Evolutionary conservation across 2,113 vertebrate genomes (phyloP), one percentile per base, ranked within the genome.

Genomic region (rabbit (Oryctolagus cuniculus)): DNA sequence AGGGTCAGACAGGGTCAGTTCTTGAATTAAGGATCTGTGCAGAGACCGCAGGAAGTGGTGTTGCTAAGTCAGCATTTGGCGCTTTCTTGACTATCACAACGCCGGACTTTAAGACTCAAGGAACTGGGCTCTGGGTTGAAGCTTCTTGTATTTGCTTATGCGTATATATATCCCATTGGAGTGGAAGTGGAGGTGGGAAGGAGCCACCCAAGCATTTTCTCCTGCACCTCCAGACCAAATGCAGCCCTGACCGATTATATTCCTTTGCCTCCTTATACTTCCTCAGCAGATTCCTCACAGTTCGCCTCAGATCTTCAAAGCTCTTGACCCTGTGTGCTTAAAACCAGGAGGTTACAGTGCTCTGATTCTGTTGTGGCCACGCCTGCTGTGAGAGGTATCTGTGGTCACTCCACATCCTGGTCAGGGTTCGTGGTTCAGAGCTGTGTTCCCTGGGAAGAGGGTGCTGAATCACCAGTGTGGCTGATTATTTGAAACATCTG

Each of bases 271-370:
- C 53, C 69, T 82, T 89, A 17, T 1, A 70, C 63, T 92, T 94
- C 64, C 55, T 92, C 93, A 91, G 87, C 74, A 83, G 25, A 94
- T 86, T 86, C 61, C 77, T 92, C 36, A 38, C 55, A 85, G 94
- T 86, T 91, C 93, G 31, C 78, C 67, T 83, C 58, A 86, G 80
- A 55, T 83, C 86, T 95, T 95, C 96, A 96, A 95, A 97, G 95
- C 21, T 55, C 90, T 96, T 73, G 74, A 83, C n/a, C 21, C 64
- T 89, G 66, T 89, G 74, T 69, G 21, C 58, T 94, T 79, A 75
- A 95, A 97, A 90, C 89, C 89, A 51, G 15, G n/a, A 55, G 34
- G 72, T 75, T 31, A 77, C 83, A 89, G 34, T 92, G 36, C 91
- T 67, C 38, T 86, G 58, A 90, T 78, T 79, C 51, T 34, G 80